A percentile compares a stretch with the other conserved stretches of the same genome.
Evolutionary conservation across 2,797 vertebrate species (phyloP).

Genomic region (Chrysocyon brachyurus): DNA sequence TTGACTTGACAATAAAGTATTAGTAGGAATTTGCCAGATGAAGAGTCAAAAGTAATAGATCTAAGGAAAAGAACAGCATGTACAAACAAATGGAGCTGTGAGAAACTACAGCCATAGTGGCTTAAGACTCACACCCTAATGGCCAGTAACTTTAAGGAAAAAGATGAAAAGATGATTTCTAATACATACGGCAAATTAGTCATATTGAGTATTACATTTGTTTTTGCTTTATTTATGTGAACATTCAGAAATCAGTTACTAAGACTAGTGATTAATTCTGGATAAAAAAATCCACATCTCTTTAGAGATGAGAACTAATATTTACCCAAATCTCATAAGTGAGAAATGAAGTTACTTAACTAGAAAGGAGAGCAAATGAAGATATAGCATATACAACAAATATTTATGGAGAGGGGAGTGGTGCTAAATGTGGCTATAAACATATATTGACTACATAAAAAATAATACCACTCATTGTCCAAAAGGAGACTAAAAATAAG

Average conservation of each 20-base stretch:
- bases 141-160: not conserved
- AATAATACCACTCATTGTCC: not conserved
- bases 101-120: not conserved
- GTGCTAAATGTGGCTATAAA: not conserved
- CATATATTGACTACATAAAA: not conserved
- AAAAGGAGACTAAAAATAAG: not conserved
- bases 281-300: not conserved
- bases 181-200: fast-evolving
- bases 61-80: not conserved
- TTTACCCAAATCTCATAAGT: not conserved
- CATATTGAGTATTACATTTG: not conserved
- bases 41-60: not conserved
- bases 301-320: not conserved
- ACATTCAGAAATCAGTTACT: not conserved
- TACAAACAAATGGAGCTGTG: not conserved
- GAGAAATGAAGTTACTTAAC: not conserved
- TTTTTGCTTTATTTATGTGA: slow-evolving; percentile 29
- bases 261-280: not conserved
- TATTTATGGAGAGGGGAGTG: not conserved
- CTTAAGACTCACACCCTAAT: not conserved
- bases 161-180: not conserved
- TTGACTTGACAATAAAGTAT: not conserved
- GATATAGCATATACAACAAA: not conserved
- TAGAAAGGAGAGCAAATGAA: not conserved
- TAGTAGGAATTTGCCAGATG: not conserved